Evolutionary conservation across 2,888 invertebrate species (phyloP), one percentile per base, ranked within the genome.

Genomic region (Acleris literana): DNA sequence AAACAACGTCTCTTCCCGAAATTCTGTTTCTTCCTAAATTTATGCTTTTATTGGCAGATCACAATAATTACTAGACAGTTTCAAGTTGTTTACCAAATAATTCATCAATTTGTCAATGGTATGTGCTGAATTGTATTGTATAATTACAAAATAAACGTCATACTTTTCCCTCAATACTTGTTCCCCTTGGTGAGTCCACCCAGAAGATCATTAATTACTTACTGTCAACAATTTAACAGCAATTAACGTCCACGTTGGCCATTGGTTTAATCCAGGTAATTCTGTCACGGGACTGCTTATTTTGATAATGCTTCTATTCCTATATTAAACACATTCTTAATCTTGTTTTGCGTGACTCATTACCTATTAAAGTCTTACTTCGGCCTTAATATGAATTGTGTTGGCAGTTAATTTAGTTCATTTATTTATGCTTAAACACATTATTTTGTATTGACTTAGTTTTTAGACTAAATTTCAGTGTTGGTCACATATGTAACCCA

Each of bases 1-100:
- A 70, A 61, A 60, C 58, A 69, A 56, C 57, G 68, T 64, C 63
- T 65, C 43, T 56, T 55, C 53, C 54, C 49, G 63, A 62, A 68
- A 68, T 68, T 60, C 55, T 57, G 55, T 65, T 68, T 68, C 58
- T 49, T 52, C 39, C 33, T 20, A 55, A 60, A 63, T 69, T 59
- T 43, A 55, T 17, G 33, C 61, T 39, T 25, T 59, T 48, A 58
- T 56, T 63, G 48, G 39, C n/a, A 48, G 20, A 17, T 57, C 18
- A 20, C 7, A 16, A 17, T 48, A n/a, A 17, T 62, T 33, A 25
- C 17, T n/a, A 22, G 13, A 62, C 33, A 16, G 39, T 48, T 53
- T 53, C 16, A n/a, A 33, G 17, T 33, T 66, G 22, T 53, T 46
- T 57, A 17, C n/a, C 17, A 46, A 20, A 51, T 16, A 39, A 22